These are phyloP conservation scores for Diachasmimorpha longicaudata DNA, from an alignment of 1,140 invertebrate genomes.

Conservation along the genomic window DNA sequence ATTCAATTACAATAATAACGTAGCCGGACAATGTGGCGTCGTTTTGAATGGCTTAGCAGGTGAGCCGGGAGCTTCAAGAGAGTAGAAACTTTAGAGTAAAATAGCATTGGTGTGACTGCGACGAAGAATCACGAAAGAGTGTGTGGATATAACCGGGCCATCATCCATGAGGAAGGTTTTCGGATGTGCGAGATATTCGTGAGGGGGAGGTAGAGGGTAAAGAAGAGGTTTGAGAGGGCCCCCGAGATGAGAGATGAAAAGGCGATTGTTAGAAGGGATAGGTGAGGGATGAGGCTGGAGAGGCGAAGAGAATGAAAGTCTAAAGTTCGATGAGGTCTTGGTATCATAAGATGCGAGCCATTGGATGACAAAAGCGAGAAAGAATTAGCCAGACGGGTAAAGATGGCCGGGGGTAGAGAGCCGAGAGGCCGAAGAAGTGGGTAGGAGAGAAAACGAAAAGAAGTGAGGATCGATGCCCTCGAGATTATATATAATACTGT, in stretches of 20 bases:
- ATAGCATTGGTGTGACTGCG: background rate
- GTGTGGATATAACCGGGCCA: conserved; percentile 35
- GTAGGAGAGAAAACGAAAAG: background rate
- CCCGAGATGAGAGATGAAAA: conserved; percentile 31
- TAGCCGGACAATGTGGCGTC: conserved; percentile 46
- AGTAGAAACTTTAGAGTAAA: background rate
- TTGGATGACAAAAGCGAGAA: conserved; percentile 17
- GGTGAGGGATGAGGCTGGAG: background rate
- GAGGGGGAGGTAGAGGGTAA: conserved; percentile 24
- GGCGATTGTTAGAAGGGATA: conserved; percentile 30
- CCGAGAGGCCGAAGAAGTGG: background rate
- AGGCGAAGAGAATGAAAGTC: conserved; percentile 17
- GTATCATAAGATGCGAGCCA: conserved; percentile 21
- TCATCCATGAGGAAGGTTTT: background rate
- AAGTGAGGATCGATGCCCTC: conserved; percentile 2
- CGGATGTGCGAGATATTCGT: conserved; percentile 7
- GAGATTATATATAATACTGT: conserved; percentile 8
- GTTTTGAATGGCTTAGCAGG: conserved; percentile 47
- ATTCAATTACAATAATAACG: conserved; percentile 55
- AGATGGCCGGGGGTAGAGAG: conserved; percentile 19
- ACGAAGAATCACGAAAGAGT: conserved; percentile 16
- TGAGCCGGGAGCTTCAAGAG: conserved; percentile 32
- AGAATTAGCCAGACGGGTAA: conserved; percentile 21
- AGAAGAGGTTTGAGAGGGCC: background rate
- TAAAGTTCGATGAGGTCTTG: conserved; percentile 21